These are phyloP conservation scores for Steromphala cineraria DNA, from an alignment of 2,888 invertebrate species.

Conservation along the genomic window DNA sequence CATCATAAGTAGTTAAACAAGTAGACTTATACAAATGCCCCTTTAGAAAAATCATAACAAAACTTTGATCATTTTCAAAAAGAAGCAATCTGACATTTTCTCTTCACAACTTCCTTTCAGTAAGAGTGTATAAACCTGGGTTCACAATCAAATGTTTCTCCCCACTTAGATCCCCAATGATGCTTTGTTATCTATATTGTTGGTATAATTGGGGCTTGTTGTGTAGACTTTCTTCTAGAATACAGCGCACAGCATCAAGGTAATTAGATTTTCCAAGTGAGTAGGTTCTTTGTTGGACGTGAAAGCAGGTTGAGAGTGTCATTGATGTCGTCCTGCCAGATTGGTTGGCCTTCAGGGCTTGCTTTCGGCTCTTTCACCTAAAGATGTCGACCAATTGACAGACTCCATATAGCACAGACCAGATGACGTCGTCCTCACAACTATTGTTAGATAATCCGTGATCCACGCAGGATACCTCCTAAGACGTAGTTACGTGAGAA, in stretches of 20 bases:
- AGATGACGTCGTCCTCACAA: neutral
- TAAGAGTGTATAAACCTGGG: no score
- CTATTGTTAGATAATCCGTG: neutral
- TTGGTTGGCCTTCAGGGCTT: neutral
- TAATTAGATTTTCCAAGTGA: conserved; percentile 17
- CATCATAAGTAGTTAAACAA: no score
- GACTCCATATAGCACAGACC: neutral
- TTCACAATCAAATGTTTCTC: no score
- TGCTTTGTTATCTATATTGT: neutral
- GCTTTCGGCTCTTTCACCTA: neutral
- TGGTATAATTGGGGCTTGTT: conserved; percentile 2
- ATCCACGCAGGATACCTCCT: neutral
- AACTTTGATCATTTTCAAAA: no score
- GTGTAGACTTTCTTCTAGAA: neutral
- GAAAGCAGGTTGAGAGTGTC: neutral
- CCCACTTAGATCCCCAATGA: no score
- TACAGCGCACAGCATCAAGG: neutral
- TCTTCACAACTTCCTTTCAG: no score
- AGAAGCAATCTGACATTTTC: no score
- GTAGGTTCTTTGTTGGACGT: neutral
- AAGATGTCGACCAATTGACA: no score
- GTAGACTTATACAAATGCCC: no score
- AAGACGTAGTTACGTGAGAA: neutral
- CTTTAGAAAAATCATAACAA: no score
- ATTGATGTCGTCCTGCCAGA: neutral